phyloP scores from a whole-genome alignment of 1,140 invertebrate genomes.

The Zophobas atratus region DNA sequence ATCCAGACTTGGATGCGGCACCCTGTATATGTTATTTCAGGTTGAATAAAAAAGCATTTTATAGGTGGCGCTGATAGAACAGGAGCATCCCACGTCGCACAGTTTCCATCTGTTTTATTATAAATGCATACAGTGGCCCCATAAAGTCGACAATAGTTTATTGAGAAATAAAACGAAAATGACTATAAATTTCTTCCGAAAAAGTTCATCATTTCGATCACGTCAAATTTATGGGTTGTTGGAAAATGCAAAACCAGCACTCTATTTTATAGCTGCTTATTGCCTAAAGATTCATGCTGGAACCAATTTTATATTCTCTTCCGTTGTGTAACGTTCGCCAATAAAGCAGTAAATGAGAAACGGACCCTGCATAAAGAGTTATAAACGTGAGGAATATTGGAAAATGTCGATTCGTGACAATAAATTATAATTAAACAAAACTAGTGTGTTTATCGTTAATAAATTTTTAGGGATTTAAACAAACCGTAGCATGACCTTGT shows the following conservation, averaged over 20 bases:
- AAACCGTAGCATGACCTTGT: not conserved
- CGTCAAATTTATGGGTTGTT: constrained; percentile 27
- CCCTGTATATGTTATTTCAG: not conserved
- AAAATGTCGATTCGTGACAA: not conserved
- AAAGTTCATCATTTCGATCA: constrained; percentile 16
- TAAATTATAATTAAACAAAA: constrained; percentile 15
- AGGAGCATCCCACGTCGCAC: not conserved
- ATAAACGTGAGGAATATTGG: not conserved
- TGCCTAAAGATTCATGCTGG: constrained; percentile 24
- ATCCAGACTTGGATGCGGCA: no score
- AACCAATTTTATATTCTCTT: constrained; percentile 32
- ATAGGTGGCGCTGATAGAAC: not conserved
- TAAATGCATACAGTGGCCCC: not conserved
- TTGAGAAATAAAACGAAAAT: constrained; percentile 6
- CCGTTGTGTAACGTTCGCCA: constrained; percentile 6
- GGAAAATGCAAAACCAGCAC: constrained; percentile 26
- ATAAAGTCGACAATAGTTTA: constrained; percentile 6
- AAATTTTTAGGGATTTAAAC: not conserved
- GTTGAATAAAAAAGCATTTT: not conserved
- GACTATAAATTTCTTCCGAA: constrained; percentile 1
- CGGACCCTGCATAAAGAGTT: constrained; percentile 7
- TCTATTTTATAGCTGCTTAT: constrained; percentile 35
- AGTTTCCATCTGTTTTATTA: not conserved
- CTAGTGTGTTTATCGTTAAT: not conserved
- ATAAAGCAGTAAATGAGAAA: constrained; percentile 35